phyloP scores from a whole-genome alignment of 2,888 invertebrate species.

The Troglohyphantes excavatus region DNA sequence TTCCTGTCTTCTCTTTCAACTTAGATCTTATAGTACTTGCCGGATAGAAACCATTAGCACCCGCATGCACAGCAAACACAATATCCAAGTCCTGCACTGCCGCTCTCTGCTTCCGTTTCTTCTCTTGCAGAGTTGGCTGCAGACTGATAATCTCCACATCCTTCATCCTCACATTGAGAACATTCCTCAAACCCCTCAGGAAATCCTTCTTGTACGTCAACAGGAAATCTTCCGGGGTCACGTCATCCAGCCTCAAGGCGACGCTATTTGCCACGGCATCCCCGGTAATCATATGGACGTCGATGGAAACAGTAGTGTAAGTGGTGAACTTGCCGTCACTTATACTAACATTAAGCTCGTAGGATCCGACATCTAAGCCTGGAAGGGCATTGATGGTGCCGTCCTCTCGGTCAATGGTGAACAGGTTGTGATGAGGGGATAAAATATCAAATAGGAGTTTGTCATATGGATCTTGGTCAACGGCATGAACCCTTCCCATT shows the following conservation, averaged over 20 bases:
- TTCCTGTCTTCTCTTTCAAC: conserved; percentile 86
- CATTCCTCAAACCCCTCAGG: conserved; percentile 89
- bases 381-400: conserved; percentile 92
- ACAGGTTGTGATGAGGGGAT: conserved; percentile 84
- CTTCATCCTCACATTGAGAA: conserved; percentile 88
- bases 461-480: conserved; percentile 96
- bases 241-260: conserved; percentile 91
- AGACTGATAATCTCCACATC: conserved; percentile 94
- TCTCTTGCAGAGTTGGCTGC: conserved; percentile 84
- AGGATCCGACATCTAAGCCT: conserved; percentile 91
- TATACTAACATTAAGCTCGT: conserved; percentile 86
- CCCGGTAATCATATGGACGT: conserved; percentile 90
- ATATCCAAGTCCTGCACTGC: conserved; percentile 88
- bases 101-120: conserved; percentile 49
- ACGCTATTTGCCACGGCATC: conserved; percentile 93
- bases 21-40: conserved; percentile 87
- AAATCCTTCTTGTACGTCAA: conserved; percentile 94
- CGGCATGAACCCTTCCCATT: conserved; percentile 92
- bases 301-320: conserved; percentile 87
- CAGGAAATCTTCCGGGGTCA: conserved; percentile 92
- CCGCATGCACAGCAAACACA: conserved; percentile 90
- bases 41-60: conserved; percentile 84
- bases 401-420: conserved; percentile 90
- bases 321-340: conserved; percentile 84
- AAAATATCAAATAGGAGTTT: conserved; percentile 88